These are phyloP conservation scores for Semnornis frantzii DNA, from an alignment of 2,113 vertebrate species.

Conservation along the genomic window DNA sequence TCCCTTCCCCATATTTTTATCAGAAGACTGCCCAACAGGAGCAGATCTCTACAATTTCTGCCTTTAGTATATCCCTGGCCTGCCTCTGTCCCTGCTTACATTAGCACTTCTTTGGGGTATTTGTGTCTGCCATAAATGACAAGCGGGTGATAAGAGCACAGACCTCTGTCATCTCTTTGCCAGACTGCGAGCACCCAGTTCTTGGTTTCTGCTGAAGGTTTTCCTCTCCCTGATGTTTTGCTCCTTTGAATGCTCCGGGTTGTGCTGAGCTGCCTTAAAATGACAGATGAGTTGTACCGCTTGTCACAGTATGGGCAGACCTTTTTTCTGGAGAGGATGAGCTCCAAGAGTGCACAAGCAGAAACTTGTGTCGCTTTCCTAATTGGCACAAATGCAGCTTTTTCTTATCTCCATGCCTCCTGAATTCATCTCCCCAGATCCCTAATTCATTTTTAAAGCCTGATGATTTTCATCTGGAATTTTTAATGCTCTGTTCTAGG, in stretches of 20 bases:
- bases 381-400: not conserved
- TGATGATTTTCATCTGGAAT: not conserved
- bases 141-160: rapidly evolving
- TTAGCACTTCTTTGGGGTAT: not conserved
- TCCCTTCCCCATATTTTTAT: not conserved
- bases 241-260: not conserved
- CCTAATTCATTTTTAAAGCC: not conserved
- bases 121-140: not conserved
- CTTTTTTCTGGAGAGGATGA: not conserved
- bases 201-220: not conserved
- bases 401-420: not conserved
- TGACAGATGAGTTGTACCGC: not conserved
- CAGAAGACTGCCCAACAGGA: not conserved
- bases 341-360: not conserved
- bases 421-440: not conserved
- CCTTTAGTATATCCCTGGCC: not conserved
- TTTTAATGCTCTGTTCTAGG: not conserved
- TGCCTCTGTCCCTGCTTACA: not conserved
- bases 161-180: not conserved
- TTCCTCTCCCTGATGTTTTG: not conserved
- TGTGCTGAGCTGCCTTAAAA: not conserved
- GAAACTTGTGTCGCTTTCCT: not conserved
- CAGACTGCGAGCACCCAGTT: not conserved
- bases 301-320: not conserved
- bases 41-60: not conserved